phyloP scores from a whole-genome alignment of 2,113 vertebrate genomes.

The Melanerpes aurifrons region DNA sequence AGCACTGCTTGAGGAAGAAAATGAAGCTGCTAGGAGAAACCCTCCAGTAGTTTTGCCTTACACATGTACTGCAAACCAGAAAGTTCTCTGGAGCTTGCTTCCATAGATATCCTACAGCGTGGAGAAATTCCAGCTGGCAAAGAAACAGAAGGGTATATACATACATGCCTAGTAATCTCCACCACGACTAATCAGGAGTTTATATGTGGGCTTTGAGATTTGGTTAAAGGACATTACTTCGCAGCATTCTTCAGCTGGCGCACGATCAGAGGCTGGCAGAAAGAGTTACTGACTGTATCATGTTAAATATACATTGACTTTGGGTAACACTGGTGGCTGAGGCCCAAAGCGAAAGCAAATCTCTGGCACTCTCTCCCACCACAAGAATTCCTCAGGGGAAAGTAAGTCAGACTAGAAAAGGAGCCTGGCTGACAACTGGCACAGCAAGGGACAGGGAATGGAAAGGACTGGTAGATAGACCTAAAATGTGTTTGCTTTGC shows the following conservation, averaged over 20 bases:
- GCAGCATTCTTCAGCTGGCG: not conserved
- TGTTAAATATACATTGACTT: conserved; percentile 30
- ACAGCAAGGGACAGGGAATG: not conserved
- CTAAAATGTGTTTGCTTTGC: not conserved
- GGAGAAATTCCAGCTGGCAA: conserved; percentile 44
- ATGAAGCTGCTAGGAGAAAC: conserved; percentile 15
- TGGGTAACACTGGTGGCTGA: conserved; percentile 20
- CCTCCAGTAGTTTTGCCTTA: not conserved
- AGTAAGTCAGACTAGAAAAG: not conserved
- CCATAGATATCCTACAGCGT: not conserved
- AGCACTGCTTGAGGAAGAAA: not conserved
- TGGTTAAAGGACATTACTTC: not conserved
- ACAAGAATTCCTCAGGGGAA: not conserved
- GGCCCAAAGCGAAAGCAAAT: conserved; percentile 19
- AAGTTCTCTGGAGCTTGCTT: conserved; percentile 24
- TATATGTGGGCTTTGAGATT: not conserved
- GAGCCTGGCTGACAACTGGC: not conserved
- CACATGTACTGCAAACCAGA: not conserved
- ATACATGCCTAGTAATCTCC: conserved; percentile 11
- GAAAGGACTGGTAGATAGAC: not conserved
- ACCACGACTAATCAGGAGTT: conserved; percentile 20
- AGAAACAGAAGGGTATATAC: not conserved
- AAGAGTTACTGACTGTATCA: not conserved
- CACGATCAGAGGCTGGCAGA: not conserved
- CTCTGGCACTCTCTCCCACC: conserved; percentile 5